Conservation (phyloP, 2,113 vertebrate species). For the Bujurquina vittata region DNA sequence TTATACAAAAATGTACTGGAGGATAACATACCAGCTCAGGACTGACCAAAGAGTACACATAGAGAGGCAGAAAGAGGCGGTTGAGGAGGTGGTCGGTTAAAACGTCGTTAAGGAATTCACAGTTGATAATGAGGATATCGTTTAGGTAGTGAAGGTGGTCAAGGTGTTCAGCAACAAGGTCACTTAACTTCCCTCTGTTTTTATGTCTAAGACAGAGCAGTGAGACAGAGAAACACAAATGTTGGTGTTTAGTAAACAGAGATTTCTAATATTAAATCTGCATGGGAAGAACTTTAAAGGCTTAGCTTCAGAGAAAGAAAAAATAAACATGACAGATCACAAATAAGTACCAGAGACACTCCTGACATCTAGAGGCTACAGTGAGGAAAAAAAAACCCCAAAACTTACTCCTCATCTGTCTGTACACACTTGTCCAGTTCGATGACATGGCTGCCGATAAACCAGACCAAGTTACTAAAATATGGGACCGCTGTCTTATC, state of each 20-base stretch:
- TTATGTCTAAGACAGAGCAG: slow-evolving; percentile 84
- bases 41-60: slow-evolving; percentile 92
- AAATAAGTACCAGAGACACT: background rate
- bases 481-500: slow-evolving; percentile 98
- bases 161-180: slow-evolving; percentile 95
- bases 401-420: slow-evolving; percentile 96
- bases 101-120: slow-evolving; percentile 98
- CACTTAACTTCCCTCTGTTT: slow-evolving; percentile 94
- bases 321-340: background rate
- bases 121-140: slow-evolving; percentile 98
- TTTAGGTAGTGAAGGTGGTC: slow-evolving; percentile 99
- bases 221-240: background rate
- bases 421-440: slow-evolving; percentile 98
- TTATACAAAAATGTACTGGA: background rate
- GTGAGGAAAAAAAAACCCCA: background rate
- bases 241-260: too few species aligned
- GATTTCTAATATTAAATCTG: background rate
- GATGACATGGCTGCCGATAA: slow-evolving; percentile 98
- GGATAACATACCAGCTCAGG: slow-evolving; percentile 82
- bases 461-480: slow-evolving; percentile 99
- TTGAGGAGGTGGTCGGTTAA: slow-evolving; percentile 97
- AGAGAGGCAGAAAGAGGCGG: slow-evolving; percentile 95
- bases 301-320: too few species aligned
- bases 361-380: slow-evolving; percentile 62
- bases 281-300: background rate